Conservation (phyloP, 1,140 invertebrate species). For the Drosophila rufa region DNA sequence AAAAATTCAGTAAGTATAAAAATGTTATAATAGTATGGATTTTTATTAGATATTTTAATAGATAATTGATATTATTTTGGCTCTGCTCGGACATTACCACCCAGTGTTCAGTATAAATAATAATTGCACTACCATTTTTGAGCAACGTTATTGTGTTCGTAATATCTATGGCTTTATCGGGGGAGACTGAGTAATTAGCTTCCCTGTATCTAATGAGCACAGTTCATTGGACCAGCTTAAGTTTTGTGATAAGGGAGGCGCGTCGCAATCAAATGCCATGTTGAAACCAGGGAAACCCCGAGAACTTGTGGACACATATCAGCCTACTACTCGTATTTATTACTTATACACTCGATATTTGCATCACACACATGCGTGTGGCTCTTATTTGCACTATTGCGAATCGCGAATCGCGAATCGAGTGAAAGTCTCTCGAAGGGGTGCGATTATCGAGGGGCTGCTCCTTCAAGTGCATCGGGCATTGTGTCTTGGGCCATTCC, state of each 20-base stretch:
- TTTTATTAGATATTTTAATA: neutral
- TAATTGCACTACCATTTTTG: conserved; percentile 4
- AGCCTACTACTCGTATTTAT: neutral
- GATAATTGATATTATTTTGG: neutral
- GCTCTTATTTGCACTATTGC: neutral
- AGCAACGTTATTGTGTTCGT: neutral
- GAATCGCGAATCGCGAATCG: neutral
- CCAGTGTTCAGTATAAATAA: neutral
- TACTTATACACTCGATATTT: conserved; percentile 10
- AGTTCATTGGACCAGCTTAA: conserved; percentile 23
- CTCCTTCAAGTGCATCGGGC: conserved; percentile 11
- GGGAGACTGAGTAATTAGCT: neutral
- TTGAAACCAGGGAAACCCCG: conserved; percentile 14
- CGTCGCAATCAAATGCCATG: conserved; percentile 19
- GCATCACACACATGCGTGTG: conserved; percentile 8
- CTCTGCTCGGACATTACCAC: neutral
- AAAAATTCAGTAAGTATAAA: neutral
- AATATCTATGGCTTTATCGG: conserved; percentile 1
- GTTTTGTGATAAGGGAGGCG: conserved; percentile 24
- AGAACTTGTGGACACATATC: conserved; percentile 13
- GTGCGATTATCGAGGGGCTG: conserved; percentile 20
- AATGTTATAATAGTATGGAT: neutral
- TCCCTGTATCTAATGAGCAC: neutral
- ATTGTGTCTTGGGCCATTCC: conserved; percentile 16
- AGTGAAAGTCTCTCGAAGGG: conserved; percentile 20